Evolutionary conservation across 2,888 invertebrate genomes (phyloP).

Genomic region (Diabrotica balteata): DNA sequence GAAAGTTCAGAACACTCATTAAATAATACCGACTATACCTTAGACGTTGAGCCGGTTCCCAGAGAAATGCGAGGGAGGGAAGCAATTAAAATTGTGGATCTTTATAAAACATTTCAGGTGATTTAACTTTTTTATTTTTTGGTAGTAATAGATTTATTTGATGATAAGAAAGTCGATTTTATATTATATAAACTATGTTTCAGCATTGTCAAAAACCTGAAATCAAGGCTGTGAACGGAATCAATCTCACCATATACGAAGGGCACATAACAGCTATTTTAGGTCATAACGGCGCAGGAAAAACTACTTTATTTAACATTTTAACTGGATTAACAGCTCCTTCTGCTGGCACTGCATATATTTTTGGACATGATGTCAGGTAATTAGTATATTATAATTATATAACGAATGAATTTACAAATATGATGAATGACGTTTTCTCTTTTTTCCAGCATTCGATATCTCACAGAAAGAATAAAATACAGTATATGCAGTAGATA

Average conservation of each 20-base stretch:
- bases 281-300: conserved; percentile 88
- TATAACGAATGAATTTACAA: too few species aligned
- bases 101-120: conserved; percentile 74
- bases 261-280: conserved; percentile 86
- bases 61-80: conserved; percentile 76
- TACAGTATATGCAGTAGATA: too few species aligned
- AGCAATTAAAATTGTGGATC: conserved; percentile 76
- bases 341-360: conserved; percentile 75
- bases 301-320: conserved; percentile 86
- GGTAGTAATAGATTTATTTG: too few species aligned
- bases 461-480: too few species aligned
- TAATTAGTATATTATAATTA: conserved; percentile 45
- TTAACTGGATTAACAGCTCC: conserved; percentile 81
- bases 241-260: conserved; percentile 83
- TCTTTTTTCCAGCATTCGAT: too few species aligned
- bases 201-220: conserved; percentile 73
- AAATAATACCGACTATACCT: conserved; percentile 61
- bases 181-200: conserved; percentile 7
- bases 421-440: too few species aligned
- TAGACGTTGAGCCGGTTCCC: conserved; percentile 78
- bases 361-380: conserved; percentile 79
- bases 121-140: conserved; percentile 8
- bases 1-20: conserved; percentile 58
- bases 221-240: conserved; percentile 77
- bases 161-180: neutral